Conservation (phyloP, 1,140 invertebrate genomes). For the Myzus persicae region DNA sequence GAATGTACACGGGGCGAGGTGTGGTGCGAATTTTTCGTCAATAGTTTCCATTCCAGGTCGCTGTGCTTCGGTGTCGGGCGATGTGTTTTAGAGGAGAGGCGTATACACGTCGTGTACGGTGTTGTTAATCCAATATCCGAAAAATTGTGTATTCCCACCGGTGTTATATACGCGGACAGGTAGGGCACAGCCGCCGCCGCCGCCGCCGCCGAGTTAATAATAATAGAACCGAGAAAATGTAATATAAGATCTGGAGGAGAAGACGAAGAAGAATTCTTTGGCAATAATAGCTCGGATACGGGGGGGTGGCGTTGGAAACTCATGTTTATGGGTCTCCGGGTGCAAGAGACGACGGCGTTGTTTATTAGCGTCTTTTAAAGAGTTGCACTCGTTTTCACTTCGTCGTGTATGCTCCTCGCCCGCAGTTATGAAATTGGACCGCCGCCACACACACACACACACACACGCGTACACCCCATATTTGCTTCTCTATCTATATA, state of each 20-base stretch:
- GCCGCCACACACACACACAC: not conserved
- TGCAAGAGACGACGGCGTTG: conserved; percentile 32
- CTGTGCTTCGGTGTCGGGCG: not conserved
- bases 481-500: not conserved
- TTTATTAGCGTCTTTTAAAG: conserved; percentile 55
- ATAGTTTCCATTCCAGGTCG: not conserved
- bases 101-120: not conserved
- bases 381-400: conserved; percentile 17
- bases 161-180: not conserved
- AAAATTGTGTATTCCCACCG: conserved; percentile 21
- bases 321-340: conserved; percentile 50
- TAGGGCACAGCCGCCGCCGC: not conserved
- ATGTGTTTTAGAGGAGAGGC: not conserved
- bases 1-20: not conserved
- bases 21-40: not conserved
- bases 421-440: conserved; percentile 52
- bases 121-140: conserved; percentile 38
- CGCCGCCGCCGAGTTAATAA: not conserved
- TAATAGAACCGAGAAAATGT: conserved; percentile 18
- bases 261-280: not conserved
- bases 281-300: not conserved
- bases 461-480: not conserved
- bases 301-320: not conserved
- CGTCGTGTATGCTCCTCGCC: not conserved
- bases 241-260: not conserved